These are phyloP conservation scores for Sylvia atricapilla DNA, from an alignment of 2,113 vertebrate species.

Conservation along the genomic window DNA sequence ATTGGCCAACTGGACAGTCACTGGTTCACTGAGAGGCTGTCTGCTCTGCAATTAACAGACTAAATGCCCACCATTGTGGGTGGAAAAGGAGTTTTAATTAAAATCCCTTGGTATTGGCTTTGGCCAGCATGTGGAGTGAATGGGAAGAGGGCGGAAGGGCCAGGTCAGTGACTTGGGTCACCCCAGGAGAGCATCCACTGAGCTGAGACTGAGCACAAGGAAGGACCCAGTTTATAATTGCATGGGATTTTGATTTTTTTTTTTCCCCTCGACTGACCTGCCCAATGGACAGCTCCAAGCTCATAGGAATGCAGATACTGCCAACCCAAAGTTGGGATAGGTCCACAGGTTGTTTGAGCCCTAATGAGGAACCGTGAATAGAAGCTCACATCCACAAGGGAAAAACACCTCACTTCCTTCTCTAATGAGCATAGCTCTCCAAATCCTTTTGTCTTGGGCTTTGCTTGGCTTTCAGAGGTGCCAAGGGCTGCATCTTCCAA, in stretches of 20 bases:
- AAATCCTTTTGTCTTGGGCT: not conserved
- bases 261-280: not conserved
- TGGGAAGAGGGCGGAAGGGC: not conserved
- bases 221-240: conserved; percentile 52
- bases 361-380: conserved; percentile 70
- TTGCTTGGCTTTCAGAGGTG: conserved; percentile 1
- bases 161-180: conserved; percentile 6
- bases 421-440: not conserved
- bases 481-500: not conserved
- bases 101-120: conserved; percentile 26
- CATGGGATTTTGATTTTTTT: not conserved
- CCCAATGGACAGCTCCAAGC: not conserved
- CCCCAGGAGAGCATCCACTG: not conserved
- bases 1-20: not conserved
- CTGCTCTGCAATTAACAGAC: conserved; percentile 56
- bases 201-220: conserved; percentile 2
- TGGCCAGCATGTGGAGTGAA: not conserved
- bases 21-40: not conserved
- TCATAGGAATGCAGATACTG: conserved; percentile 7
- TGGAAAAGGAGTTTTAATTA: conserved; percentile 55
- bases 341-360: conserved; percentile 31
- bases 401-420: conserved; percentile 25
- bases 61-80: not conserved
- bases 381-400: not conserved
- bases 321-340: conserved; percentile 52